Base-by-base conservation (phyloP, 2,797 vertebrate species). In the Melanotaenia trifasciata region DNA sequence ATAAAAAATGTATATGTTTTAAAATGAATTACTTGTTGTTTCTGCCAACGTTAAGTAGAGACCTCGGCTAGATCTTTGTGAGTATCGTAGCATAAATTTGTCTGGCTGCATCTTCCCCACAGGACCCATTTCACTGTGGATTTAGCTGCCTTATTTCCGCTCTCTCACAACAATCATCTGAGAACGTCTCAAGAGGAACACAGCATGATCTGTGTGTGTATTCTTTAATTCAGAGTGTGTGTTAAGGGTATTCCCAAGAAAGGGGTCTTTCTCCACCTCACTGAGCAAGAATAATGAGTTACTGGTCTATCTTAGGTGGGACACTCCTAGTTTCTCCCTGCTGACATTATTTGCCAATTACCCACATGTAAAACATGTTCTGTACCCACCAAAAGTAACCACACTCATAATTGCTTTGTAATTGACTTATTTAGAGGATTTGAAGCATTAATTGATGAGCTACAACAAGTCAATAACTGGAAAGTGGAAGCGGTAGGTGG, bases 211-310 rank as follows among this genome's bases (percentile, higher is more conserved):
- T 69, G 57, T 78, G 51, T 76, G 67, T 71, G 72, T 78, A 62
- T 47, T 57, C 35, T 64, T 38, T 69, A 56, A 67, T 68, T 64
- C 58, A 33, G 9, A 8, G 69, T 71, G 50, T 72, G 75, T 28
- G 67, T 22, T 1, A 9, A 57, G 62, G 58, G 56, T 90, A 93
- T 91, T 92, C 92, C 92, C 87, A 82, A 57, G 87, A 82, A 92
- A 81, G 65, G 58, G 67, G 72, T 81, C 81, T 92, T 91, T 92
- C 91, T 93, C 81, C 89, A 90, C 90, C 84, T 93, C 90, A 86
- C 80, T 93, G 90, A 94, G 84, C 92, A 92, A 87, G 93, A 93
- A 91, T 93, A 94, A 94, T 93, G 93, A 93, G 83, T 86, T 76
- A 43, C 60, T 54, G 74, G 74, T 87, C 76, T 58, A 56, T 68